These are phyloP conservation scores for Cranoglanis bouderius DNA, from an alignment of 2,113 vertebrate genomes.

Conservation along the genomic window DNA sequence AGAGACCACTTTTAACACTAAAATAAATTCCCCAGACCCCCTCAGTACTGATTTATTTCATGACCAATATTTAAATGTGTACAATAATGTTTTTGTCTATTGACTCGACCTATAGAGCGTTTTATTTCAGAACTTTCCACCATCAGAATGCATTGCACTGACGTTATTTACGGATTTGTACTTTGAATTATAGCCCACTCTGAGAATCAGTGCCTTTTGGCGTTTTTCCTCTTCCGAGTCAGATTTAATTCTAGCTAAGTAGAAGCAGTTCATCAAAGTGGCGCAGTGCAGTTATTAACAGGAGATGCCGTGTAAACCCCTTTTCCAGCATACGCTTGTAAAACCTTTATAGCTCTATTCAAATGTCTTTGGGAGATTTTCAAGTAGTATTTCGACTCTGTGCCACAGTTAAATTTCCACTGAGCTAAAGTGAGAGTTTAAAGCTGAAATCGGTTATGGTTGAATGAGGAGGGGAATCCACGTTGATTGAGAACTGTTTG, in stretches of 20 bases:
- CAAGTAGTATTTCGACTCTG: not conserved
- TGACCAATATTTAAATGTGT: not conserved
- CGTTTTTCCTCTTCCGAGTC: not conserved
- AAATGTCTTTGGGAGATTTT: constrained; percentile 27
- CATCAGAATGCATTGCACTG: not conserved
- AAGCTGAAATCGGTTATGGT: not conserved
- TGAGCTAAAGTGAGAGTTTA: constrained; percentile 30
- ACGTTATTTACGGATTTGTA: not conserved
- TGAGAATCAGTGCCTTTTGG: not conserved
- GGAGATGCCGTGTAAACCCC: not conserved
- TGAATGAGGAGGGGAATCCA: constrained; percentile 35
- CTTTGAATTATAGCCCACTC: not conserved
- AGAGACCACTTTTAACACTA: not conserved
- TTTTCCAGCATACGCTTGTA: not conserved
- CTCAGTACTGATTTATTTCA: not conserved
- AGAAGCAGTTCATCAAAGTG: not conserved
- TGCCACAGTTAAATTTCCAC: constrained; percentile 11
- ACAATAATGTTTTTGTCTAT: not conserved
- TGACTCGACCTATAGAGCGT: not conserved
- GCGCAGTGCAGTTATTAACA: not conserved
- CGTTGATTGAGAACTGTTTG: not conserved
- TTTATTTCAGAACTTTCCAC: not conserved
- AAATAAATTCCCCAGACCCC: not conserved
- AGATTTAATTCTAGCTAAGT: not conserved
- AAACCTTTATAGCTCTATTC: constrained; percentile 27